Conservation (phyloP, 1,140 invertebrate genomes). For the Scaptomyza pallida region DNA sequence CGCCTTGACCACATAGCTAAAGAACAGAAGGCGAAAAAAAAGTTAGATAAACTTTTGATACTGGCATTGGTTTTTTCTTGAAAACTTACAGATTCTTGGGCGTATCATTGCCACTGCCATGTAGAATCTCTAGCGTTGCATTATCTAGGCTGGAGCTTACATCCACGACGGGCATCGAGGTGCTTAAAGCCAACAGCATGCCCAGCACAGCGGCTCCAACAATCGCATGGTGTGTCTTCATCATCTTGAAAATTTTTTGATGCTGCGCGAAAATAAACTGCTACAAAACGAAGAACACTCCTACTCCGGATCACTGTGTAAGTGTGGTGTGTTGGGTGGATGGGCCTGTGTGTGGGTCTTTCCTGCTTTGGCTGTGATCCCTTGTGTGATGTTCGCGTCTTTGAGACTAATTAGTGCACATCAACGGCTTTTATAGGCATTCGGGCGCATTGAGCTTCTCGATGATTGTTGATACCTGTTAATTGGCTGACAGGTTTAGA, state of each 20-base stretch:
- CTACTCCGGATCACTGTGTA: not conserved
- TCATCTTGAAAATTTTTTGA: constrained; percentile 47
- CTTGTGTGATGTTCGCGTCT: constrained; percentile 57
- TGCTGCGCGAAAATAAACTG: not conserved
- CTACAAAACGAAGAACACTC: not conserved
- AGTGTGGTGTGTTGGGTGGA: constrained; percentile 14
- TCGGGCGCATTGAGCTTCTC: constrained; percentile 32
- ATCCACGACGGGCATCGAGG: constrained; percentile 67
- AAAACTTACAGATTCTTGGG: constrained; percentile 82
- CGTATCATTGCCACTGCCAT: constrained; percentile 66
- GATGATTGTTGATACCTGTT: constrained; percentile 74
- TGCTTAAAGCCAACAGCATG: constrained; percentile 54
- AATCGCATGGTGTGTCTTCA: constrained; percentile 68
- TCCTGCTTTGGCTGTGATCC: constrained; percentile 38
- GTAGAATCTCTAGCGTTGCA: constrained; percentile 66
- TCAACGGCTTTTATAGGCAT: constrained; percentile 66
- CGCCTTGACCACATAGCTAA: constrained; percentile 86
- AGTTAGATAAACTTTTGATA: not conserved
- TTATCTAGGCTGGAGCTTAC: constrained; percentile 70
- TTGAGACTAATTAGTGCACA: constrained; percentile 76
- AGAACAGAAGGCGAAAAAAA: not conserved
- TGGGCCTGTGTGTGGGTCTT: not conserved
- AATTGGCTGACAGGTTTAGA: constrained; percentile 76
- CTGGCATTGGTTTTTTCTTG: not conserved
- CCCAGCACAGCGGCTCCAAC: constrained; percentile 65